These are phyloP conservation scores for Medauroidea extradentata DNA, from an alignment of 1,140 invertebrate genomes.

Conservation along the genomic window DNA sequence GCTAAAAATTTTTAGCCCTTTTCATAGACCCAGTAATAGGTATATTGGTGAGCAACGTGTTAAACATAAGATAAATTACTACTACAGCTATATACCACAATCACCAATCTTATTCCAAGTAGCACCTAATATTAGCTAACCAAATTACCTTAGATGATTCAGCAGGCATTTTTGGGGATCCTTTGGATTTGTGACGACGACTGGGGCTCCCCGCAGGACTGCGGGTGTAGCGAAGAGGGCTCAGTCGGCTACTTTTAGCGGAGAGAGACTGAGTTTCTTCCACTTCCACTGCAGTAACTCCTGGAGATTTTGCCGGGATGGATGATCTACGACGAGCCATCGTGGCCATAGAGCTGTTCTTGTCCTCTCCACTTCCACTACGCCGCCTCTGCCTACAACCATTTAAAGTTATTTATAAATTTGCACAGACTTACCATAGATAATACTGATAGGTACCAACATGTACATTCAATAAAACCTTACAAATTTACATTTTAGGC, in stretches of 20 bases:
- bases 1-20: no score
- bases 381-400: slow-evolving; percentile 5
- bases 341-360: not conserved
- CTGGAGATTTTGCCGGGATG: slow-evolving; percentile 10
- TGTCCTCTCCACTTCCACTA: slow-evolving; percentile 13
- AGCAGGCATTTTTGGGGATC: not conserved
- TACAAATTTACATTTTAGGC: no score
- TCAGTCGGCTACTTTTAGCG: slow-evolving; percentile 18
- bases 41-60: no score
- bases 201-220: slow-evolving; percentile 31
- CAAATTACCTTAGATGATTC: not conserved
- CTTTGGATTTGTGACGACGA: slow-evolving; percentile 4
- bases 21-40: no score
- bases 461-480: no score
- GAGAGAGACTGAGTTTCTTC: slow-evolving; percentile 26
- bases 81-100: no score
- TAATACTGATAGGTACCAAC: no score
- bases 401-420: no score
- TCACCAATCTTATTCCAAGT: no score
- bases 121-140: no score
- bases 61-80: no score
- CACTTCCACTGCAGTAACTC: slow-evolving; percentile 52
- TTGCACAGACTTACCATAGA: no score
- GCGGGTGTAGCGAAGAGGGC: slow-evolving; percentile 20
- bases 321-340: slow-evolving; percentile 5